A percentile compares a stretch with the other conserved stretches of the same genome.
phyloP scores from a whole-genome alignment of 2,113 vertebrate species.

The Oncorhynchus mykiss region DNA sequence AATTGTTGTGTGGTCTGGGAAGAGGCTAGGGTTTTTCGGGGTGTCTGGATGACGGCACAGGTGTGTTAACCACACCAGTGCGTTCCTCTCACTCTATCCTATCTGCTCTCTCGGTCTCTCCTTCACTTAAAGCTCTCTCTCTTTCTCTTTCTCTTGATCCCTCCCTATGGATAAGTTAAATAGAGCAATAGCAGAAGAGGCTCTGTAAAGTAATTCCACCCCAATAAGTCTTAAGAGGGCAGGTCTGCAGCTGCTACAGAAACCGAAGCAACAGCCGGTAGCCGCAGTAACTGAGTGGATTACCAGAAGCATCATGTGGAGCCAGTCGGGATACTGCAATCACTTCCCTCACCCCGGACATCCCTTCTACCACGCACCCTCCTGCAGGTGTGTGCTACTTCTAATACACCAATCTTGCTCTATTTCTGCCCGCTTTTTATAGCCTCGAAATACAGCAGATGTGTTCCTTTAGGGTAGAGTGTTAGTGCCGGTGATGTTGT shows the following conservation, averaged over 20 bases:
- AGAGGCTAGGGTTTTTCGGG: background rate
- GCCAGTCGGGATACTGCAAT: constrained; percentile 76
- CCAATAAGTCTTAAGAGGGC: constrained; percentile 17
- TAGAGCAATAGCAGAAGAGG: constrained; percentile 31
- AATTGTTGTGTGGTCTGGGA: background rate
- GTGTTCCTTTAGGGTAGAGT: constrained; percentile 6
- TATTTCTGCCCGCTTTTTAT: background rate
- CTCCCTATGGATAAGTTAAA: constrained; percentile 40
- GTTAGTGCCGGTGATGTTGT: background rate
- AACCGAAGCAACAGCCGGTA: constrained; percentile 16
- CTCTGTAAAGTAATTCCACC: constrained; percentile 40
- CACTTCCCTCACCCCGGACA: constrained; percentile 67
- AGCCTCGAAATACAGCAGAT: background rate
- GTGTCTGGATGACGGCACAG: constrained; percentile 31
- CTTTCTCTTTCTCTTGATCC: too few species aligned
- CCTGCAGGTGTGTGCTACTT: constrained; percentile 80
- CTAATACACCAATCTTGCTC: too few species aligned
- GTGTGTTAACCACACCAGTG: constrained; percentile 50
- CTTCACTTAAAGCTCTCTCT: background rate
- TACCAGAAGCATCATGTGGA: constrained; percentile 73
- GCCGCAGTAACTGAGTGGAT: constrained; percentile 27
- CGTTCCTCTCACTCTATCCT: constrained; percentile 43
- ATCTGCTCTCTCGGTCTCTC: background rate
- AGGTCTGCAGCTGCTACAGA: constrained; percentile 11
- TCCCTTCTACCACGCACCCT: constrained; percentile 80